Evolutionary conservation across 1,140 invertebrate genomes (phyloP), one percentile per base, ranked within the genome.

Genomic region (Planococcus citri): DNA sequence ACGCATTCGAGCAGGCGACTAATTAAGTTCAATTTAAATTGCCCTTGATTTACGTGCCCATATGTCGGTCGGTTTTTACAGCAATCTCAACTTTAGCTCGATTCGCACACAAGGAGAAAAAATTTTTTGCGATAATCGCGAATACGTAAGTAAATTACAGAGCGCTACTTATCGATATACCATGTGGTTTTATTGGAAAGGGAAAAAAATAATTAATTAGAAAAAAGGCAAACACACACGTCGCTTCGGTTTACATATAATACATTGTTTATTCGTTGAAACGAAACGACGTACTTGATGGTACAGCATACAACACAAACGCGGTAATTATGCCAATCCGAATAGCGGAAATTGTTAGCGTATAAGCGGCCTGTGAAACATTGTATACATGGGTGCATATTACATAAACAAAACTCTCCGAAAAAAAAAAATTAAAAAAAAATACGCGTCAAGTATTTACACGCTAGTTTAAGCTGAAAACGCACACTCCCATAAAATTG

Each of bases 401-500:
- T 51, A 51, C 41, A 17, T 51, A 51, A 51, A 51, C 41, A 51
- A 64, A n/a, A n/a, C n/a, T n/a, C n/a, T n/a, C n/a, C n/a, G n/a
- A n/a, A n/a, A n/a, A 64, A 27, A 64, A 22, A 24, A 22, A 25
- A 64, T 21, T 64, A 3, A 27, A 64, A 27, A 64, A 64, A 64
- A 24, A 27, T 25, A 64, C 22, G 21, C 60, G 60, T 64, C 41
- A 64, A 20, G 60, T 64, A 25, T 64, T 64, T 64, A 64, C 25
- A 24, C 60, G 25, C 22, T 27, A 64, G 20, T 24, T 24, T 64
- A 64, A 21, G 10, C 2, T 25, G 60, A 17, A 64, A 64, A 25
- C 60, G 25, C 60, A 64, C 60, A 25, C 60, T 25, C 60, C 60
- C 60, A 64, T 58, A n/a, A n/a, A 60, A 60, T 22, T 9, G 57